Evolutionary conservation across 2,113 vertebrate genomes (phyloP).

Genomic region (Kobus ellipsiprymnus): DNA sequence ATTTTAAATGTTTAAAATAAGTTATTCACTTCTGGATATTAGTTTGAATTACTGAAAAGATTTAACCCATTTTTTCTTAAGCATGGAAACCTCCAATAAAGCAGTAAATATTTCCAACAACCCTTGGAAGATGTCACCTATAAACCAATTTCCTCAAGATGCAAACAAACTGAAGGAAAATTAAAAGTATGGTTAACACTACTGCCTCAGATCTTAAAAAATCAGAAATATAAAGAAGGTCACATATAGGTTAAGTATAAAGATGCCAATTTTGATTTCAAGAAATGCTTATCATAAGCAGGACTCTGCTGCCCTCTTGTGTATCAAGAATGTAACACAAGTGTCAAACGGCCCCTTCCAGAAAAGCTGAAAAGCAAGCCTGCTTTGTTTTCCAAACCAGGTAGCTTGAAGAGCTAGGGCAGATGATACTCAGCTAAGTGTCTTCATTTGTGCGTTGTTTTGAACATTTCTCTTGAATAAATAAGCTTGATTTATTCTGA

Average conservation of each 20-base stretch:
- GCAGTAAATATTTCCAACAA: background rate
- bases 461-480: background rate
- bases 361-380: background rate
- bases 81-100: background rate
- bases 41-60: background rate
- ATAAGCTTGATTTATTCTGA: background rate
- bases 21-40: background rate
- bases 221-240: background rate
- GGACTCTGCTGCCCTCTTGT: constrained; percentile 74
- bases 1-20: background rate
- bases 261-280: background rate
- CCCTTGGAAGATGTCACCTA: background rate
- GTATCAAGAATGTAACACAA: background rate
- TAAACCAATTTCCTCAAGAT: background rate
- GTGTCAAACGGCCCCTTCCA: background rate
- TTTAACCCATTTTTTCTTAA: background rate
- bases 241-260: background rate
- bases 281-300: background rate
- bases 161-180: background rate
- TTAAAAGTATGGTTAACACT: background rate
- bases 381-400: background rate
- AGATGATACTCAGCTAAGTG: background rate
- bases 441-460: background rate
- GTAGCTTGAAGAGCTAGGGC: background rate
- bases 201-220: background rate